Evolutionary conservation across 2,888 invertebrate genomes (phyloP).

Genomic region (Cataglyphis altisquamis): DNA sequence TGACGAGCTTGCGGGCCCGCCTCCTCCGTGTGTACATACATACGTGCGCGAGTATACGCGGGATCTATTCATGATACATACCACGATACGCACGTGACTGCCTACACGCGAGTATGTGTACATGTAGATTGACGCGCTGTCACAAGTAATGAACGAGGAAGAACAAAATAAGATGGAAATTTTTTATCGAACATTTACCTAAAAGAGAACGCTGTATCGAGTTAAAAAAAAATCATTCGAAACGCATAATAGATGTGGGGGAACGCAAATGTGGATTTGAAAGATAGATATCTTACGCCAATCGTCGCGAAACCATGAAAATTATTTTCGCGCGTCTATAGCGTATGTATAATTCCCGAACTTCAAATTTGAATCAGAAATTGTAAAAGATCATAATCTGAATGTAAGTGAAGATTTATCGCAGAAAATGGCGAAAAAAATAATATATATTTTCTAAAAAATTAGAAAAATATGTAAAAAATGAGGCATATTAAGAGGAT

Average conservation of each 20-base stretch:
- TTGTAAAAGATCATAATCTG: neutral
- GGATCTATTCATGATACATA: constrained; percentile 43
- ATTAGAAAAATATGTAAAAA: neutral
- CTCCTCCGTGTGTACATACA: constrained; percentile 32
- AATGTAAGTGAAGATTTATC: neutral
- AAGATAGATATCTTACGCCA: neutral
- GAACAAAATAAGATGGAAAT: neutral
- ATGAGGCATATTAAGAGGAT: neutral
- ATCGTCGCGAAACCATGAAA: neutral
- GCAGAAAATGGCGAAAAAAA: neutral
- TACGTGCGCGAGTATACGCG: constrained; percentile 7
- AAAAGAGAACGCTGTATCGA: too few relatives aligned
- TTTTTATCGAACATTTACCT: neutral
- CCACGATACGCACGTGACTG: constrained; percentile 18
- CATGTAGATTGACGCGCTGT: constrained; percentile 14
- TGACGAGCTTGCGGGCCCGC: constrained; percentile 69
- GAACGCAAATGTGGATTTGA: neutral
- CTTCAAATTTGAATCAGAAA: neutral
- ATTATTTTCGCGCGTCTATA: neutral
- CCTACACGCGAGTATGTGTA: neutral
- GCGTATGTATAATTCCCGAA: neutral
- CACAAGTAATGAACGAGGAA: constrained; percentile 36
- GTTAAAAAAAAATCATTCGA: neutral
- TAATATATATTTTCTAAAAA: neutral
- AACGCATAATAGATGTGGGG: neutral